A percentile compares a stretch with the other conserved stretches of the same genome.
phyloP scores from a whole-genome alignment of 2,113 vertebrate species.

The Macquaria australasica region DNA sequence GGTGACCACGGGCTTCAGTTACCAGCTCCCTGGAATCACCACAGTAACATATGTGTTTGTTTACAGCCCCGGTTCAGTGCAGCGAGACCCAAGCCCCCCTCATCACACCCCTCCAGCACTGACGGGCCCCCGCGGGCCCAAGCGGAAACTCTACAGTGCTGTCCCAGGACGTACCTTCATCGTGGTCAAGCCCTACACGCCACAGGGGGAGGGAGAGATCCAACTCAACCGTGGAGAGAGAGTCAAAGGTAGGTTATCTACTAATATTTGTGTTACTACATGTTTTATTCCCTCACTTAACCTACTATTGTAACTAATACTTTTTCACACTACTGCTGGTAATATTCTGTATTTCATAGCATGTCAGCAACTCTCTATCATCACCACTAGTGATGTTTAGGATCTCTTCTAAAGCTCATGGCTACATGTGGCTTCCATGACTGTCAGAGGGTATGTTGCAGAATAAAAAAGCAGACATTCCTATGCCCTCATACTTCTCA shows the following conservation, averaged over 20 bases:
- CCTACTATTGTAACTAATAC: neutral
- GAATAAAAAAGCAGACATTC: conserved; percentile 16
- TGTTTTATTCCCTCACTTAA: neutral
- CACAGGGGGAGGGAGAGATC: conserved; percentile 95
- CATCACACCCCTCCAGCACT: conserved; percentile 85
- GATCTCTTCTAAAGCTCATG: conserved; percentile 20
- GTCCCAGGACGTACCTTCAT: conserved; percentile 96
- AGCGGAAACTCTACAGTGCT: conserved; percentile 96
- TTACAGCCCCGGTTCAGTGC: conserved; percentile 93
- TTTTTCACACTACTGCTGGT: neutral
- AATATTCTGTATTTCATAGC: conserved; percentile 21
- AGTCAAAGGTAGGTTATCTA: conserved; percentile 91
- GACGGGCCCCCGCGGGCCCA: conserved; percentile 89
- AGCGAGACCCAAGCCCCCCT: conserved; percentile 86
- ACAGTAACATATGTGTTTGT: conserved; percentile 98
- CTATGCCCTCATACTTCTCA: conserved; percentile 21
- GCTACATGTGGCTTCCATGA: conserved; percentile 38
- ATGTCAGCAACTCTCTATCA: conserved; percentile 6
- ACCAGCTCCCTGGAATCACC: conserved; percentile 91
- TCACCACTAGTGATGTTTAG: neutral
- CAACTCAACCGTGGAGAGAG: conserved; percentile 95
- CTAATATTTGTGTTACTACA: neutral
- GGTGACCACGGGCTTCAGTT: conserved; percentile 86
- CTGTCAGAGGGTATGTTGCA: conserved; percentile 38
- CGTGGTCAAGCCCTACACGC: conserved; percentile 94